These are phyloP conservation scores for Grallaria varia DNA, from an alignment of 2,113 vertebrate species.

Conservation along the genomic window DNA sequence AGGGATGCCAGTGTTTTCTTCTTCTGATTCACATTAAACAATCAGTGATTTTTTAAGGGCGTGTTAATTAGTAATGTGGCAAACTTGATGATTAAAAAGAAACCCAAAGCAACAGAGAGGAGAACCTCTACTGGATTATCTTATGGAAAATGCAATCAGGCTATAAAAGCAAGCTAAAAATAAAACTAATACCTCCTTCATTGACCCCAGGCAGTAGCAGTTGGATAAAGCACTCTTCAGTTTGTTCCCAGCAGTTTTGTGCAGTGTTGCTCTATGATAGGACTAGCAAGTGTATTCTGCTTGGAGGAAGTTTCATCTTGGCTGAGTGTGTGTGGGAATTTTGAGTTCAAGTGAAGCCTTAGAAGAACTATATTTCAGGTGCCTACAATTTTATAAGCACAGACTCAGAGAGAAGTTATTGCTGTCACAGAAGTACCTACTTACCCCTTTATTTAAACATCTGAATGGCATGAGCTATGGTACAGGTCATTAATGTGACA, in stretches of 20 bases:
- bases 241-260: constrained; percentile 60
- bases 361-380: constrained; percentile 31
- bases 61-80: constrained; percentile 26
- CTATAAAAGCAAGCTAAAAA: constrained; percentile 61
- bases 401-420: neutral
- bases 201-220: constrained; percentile 60
- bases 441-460: neutral
- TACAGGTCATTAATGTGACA: neutral
- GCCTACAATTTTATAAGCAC: neutral
- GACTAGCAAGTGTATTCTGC: constrained; percentile 52
- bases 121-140: constrained; percentile 55
- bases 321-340: neutral
- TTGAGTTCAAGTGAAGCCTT: constrained; percentile 22
- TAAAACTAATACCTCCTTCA: constrained; percentile 63
- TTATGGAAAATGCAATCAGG: constrained; percentile 50
- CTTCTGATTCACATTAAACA: constrained; percentile 14
- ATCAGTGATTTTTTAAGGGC: constrained; percentile 32
- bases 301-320: constrained; percentile 58
- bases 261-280: constrained; percentile 47
- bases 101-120: constrained; percentile 12
- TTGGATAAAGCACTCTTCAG: constrained; percentile 56
- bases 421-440: neutral
- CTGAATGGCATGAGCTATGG: neutral
- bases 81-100: constrained; percentile 37
- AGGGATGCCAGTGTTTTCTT: neutral